Evolutionary conservation across 2,797 vertebrate genomes (phyloP).

Genomic region (Protonibea diacanthus): DNA sequence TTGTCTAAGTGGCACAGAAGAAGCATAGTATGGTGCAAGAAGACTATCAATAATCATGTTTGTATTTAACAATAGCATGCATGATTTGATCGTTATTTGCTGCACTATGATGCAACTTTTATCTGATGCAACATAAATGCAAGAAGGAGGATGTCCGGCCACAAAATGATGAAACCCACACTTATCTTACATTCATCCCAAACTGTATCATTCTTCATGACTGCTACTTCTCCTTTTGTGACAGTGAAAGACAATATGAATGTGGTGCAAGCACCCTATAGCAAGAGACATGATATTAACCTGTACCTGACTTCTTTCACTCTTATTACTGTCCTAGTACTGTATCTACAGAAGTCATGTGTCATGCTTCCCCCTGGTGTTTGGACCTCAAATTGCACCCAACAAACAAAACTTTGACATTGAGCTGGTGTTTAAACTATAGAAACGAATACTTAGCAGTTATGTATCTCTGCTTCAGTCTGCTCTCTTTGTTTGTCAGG

Average conservation of each 20-base stretch:
- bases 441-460: not conserved
- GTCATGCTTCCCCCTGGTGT: conserved; percentile 67
- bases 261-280: not conserved
- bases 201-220: not conserved
- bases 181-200: conserved; percentile 21
- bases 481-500: not conserved
- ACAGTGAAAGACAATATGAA: not conserved
- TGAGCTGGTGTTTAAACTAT: not conserved
- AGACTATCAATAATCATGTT: not conserved
- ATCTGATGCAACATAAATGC: conserved; percentile 65
- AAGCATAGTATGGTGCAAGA: not conserved
- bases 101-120: conserved; percentile 48
- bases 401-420: not conserved
- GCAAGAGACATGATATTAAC: not conserved
- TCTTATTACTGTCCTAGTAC: not conserved
- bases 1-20: not conserved
- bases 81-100: not conserved
- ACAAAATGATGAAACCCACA: conserved; percentile 50
- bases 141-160: conserved; percentile 37
- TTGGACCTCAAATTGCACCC: not conserved
- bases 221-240: conserved; percentile 20
- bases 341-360: conserved; percentile 1
- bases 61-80: not conserved
- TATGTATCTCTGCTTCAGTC: not conserved
- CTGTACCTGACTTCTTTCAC: not conserved